Percentiles rank a stretch among this genome's conserved stretches.
Conservation (phyloP, 37 sponge, comb jelly and placozoan genomes). For the Petrosia ficiformis region DNA sequence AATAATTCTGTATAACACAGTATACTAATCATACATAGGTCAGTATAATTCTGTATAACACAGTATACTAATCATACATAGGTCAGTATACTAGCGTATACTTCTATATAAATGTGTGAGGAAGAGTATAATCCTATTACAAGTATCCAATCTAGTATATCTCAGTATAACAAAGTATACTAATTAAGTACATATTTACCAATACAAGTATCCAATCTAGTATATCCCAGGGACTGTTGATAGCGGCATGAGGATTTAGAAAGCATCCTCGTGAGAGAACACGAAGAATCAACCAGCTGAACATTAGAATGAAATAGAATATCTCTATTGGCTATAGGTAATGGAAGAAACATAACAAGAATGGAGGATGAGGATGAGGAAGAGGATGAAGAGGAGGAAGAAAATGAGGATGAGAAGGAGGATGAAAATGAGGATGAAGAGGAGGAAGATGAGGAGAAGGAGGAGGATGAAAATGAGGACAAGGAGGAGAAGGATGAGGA, state of each 20-base stretch:
- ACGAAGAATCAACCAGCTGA: slow-evolving; percentile 3
- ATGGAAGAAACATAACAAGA: neutral
- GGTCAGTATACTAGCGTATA: too few relatives aligned
- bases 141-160: too few relatives aligned
- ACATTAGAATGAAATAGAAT: slow-evolving; percentile 1
- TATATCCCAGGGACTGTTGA: slow-evolving; percentile 52
- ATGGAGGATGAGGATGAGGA: slow-evolving; percentile 28
- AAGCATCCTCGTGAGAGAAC: slow-evolving; percentile 68
- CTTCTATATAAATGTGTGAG: too few relatives aligned
- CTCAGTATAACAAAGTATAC: too few relatives aligned
- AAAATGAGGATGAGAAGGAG: too few relatives aligned
- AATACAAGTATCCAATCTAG: slow-evolving; percentile 70
- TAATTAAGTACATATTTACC: neutral
- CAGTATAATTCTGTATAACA: too few relatives aligned
- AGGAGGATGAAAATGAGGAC: too few relatives aligned
- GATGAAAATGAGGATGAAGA: neutral
- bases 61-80: too few relatives aligned
- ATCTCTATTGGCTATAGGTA: neutral
- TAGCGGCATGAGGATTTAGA: slow-evolving; percentile 67
- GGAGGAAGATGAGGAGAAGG: neutral
- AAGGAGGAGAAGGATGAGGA: too few relatives aligned
- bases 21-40: too few relatives aligned
- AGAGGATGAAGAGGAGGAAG: slow-evolving; percentile 45
- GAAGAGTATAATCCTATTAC: too few relatives aligned
- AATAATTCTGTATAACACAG: too few relatives aligned